phyloP scores from a whole-genome alignment of 35 echinoderm and acorn worm genomes.

The Nesometra sesokonis region DNA sequence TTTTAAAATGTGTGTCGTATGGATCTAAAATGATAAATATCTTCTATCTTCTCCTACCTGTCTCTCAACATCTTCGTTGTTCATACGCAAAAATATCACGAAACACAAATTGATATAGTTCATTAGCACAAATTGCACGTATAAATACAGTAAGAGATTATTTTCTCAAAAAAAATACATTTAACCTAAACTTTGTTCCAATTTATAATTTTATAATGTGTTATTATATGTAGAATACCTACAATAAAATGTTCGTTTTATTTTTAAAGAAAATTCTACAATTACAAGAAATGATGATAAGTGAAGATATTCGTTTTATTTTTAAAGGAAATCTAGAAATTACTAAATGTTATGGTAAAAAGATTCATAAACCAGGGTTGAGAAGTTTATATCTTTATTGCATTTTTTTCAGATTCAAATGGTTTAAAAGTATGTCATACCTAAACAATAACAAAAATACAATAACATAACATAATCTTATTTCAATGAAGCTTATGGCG shows the following conservation, averaged over 20 bases:
- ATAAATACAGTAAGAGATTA: neutral
- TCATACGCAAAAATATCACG: too few relatives aligned
- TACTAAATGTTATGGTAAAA: neutral
- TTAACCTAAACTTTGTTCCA: neutral
- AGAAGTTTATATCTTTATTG: neutral
- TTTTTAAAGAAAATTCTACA: neutral
- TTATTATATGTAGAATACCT: neutral
- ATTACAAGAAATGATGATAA: neutral
- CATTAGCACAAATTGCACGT: too few relatives aligned
- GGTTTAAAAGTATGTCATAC: neutral
- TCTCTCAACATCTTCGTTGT: too few relatives aligned
- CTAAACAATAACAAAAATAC: neutral
- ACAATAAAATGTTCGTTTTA: neutral
- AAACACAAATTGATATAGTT: too few relatives aligned
- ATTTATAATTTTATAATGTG: neutral
- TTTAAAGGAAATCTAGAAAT: neutral
- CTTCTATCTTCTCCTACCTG: too few relatives aligned
- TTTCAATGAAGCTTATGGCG: neutral
- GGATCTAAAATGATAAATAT: too few relatives aligned
- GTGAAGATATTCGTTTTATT: neutral
- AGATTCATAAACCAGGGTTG: neutral
- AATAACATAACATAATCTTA: neutral
- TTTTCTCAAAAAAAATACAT: neutral
- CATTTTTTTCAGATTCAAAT: neutral
- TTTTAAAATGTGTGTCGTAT: too few relatives aligned